Evolutionary conservation across 1,140 invertebrate species (phyloP), one percentile per base, ranked within the genome.

Genomic region (Hirudo medicinalis): DNA sequence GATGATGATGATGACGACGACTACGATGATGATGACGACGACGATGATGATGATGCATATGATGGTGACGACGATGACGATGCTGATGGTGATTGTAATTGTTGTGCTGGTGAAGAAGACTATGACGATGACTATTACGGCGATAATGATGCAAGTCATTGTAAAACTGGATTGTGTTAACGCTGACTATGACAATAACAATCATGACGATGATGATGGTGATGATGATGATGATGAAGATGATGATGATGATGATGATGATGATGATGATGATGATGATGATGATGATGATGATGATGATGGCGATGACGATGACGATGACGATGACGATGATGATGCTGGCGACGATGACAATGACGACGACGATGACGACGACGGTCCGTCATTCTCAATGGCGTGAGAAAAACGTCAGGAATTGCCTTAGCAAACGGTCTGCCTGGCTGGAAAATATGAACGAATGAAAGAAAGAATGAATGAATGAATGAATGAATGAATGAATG

Each of bases 401-500:
- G 43, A 49, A 49, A 49, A 49, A 49, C 15, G 43, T 17, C 43
- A 49, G 43, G 43, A 5, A 68, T n/a, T 68, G 67, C n/a, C 67
- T 29, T 13, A 17, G 43, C 43, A 49, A 49, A 49, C 43, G 43
- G 43, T 49, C 15, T 9, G 43, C 43, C 32, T 36, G 43, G 43
- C 15, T 49, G 25, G 67, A 68, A 68, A 36, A 25, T 36, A 67
- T 67, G 66, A 67, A 67, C 6, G 67, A 68, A 9, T 20, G 32
- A 27, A 68, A 36, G 27, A 68, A 29, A 2, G 67, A 68, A 36
- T 36, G 67, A 68, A 3, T 68, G 29, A 68, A 68, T 68, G 67
- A 68, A 36, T 68, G 27, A 68, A 68, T 68, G 67, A 68, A 68
- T 68, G 27, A 68, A 27, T 68, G 27, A 68, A 68, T 29, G 67